Percentiles rank a stretch among this genome's conserved stretches.
Conservation (phyloP, 2,888 invertebrate species). For the Megalurothrips usitatus region DNA sequence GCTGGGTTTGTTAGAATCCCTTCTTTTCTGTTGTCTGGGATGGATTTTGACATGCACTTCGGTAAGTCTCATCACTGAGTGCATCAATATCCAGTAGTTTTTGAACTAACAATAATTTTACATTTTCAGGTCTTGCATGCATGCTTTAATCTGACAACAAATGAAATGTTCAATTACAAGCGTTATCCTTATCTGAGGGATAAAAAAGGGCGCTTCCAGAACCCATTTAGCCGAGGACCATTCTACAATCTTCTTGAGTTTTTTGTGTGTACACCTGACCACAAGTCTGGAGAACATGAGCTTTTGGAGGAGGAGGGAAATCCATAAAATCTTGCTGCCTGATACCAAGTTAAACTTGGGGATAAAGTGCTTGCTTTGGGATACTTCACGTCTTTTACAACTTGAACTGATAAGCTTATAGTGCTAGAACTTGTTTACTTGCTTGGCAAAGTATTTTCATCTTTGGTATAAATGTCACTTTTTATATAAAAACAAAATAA, state of each 20-base stretch:
- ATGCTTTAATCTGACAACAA: slow-evolving; percentile 89
- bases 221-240: slow-evolving; percentile 87
- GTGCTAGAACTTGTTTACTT: no score
- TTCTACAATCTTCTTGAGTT: slow-evolving; percentile 83
- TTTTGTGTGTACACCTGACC: slow-evolving; percentile 79
- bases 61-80: slow-evolving; percentile 53
- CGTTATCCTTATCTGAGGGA: slow-evolving; percentile 85
- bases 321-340: no score
- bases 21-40: slow-evolving; percentile 78
- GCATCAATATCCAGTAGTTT: slow-evolving; percentile 22
- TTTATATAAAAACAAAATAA: background rate
- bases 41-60: slow-evolving; percentile 85
- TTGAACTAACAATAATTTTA: slow-evolving; percentile 35
- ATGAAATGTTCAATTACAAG: slow-evolving; percentile 92
- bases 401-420: no score
- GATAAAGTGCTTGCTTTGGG: background rate
- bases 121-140: slow-evolving; percentile 75
- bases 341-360: background rate
- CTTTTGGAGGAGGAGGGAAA: slow-evolving; percentile 34
- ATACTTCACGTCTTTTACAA: background rate
- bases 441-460: background rate
- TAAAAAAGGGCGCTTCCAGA: slow-evolving; percentile 80
- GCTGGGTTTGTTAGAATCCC: slow-evolving; percentile 74
- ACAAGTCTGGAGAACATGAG: slow-evolving; percentile 63
- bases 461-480: background rate